phyloP scores from a whole-genome alignment of 1,140 invertebrate species.

The Drosophila elegans region DNA sequence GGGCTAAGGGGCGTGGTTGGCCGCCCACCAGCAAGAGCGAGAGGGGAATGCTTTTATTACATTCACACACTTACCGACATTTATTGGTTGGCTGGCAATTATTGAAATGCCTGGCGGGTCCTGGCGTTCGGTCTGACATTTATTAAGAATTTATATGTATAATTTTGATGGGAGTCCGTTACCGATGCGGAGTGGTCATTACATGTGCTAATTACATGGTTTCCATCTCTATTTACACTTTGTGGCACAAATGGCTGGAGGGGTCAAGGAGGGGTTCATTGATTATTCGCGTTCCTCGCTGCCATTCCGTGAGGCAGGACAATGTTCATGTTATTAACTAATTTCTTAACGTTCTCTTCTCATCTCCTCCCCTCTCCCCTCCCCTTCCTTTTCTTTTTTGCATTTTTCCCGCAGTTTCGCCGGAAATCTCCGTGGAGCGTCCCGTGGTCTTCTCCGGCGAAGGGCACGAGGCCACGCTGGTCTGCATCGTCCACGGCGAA shows the following conservation, averaged over 20 bases:
- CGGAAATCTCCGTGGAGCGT: conserved; percentile 88
- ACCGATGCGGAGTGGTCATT: conserved; percentile 6
- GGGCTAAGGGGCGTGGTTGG: not conserved
- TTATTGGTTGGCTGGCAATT: conserved; percentile 64
- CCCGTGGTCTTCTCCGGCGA: conserved; percentile 88
- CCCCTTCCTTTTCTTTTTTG: too few species aligned
- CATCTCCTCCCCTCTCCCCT: too few species aligned
- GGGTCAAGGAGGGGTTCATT: conserved; percentile 32
- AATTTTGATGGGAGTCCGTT: conserved; percentile 57
- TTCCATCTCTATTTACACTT: conserved; percentile 30
- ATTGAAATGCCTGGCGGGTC: conserved; percentile 58
- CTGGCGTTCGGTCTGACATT: conserved; percentile 54
- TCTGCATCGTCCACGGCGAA: conserved; percentile 89
- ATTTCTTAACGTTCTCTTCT: conserved; percentile 61
- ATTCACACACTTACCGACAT: conserved; percentile 55
- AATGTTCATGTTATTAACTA: conserved; percentile 66
- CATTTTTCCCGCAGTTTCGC: conserved; percentile 85
- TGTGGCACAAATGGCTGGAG: conserved; percentile 8
- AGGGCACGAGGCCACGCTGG: conserved; percentile 88
- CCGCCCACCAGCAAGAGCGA: conserved; percentile 1
- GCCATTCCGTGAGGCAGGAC: conserved; percentile 13
- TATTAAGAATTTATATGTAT: conserved; percentile 77
- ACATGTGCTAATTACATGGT: conserved; percentile 60
- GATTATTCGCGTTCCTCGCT: conserved; percentile 31
- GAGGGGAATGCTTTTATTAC: conserved; percentile 39